phyloP scores from a whole-genome alignment of 2,888 invertebrate genomes.

The Nezara viridula region DNA sequence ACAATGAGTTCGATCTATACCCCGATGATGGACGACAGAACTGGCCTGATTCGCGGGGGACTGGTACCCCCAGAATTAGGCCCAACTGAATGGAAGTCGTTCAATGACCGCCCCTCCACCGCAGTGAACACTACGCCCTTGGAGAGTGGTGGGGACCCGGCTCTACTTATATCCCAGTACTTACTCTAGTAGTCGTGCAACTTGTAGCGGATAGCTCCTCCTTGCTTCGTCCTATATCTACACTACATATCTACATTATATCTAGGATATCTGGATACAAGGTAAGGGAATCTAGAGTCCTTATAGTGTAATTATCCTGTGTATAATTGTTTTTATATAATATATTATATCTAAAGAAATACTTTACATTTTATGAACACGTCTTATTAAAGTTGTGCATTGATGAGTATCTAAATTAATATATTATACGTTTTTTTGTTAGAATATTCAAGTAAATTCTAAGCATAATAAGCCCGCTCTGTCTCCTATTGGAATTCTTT shows the following conservation, averaged over 20 bases:
- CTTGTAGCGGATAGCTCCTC: not conserved
- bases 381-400: not conserved
- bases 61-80: not conserved
- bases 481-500: too few relatives aligned
- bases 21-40: not conserved
- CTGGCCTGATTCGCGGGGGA: not conserved
- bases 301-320: not conserved
- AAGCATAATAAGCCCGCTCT: too few relatives aligned
- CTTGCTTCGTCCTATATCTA: not conserved
- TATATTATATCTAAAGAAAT: not conserved
- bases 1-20: not conserved
- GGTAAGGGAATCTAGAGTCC: not conserved
- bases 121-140: not conserved
- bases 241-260: not conserved
- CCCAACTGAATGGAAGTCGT: not conserved
- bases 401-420: too few relatives aligned
- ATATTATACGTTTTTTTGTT: too few relatives aligned
- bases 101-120: conserved; percentile 34
- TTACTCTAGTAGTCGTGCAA: not conserved
- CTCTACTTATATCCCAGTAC: conserved; percentile 45
- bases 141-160: conserved; percentile 15
- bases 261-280: conserved; percentile 21
- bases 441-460: too few relatives aligned
- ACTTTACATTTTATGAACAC: not conserved
- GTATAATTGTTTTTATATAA: not conserved